These are phyloP conservation scores for Labeo rohita DNA, from an alignment of 2,113 vertebrate genomes.

Conservation along the genomic window DNA sequence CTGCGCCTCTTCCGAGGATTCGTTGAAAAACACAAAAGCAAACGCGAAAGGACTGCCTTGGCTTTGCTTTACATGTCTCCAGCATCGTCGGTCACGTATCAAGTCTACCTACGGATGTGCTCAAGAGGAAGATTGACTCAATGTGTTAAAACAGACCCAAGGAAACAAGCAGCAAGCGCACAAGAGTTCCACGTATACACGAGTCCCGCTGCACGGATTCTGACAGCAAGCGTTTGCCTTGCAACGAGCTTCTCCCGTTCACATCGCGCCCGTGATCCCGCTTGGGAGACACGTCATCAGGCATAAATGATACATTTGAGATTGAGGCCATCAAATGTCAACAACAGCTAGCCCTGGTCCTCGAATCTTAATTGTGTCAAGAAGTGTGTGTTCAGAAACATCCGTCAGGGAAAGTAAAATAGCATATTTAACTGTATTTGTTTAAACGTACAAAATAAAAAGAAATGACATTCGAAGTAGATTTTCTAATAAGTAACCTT, in stretches of 20 bases:
- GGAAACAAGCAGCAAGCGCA: conserved; percentile 34
- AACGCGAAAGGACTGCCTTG: background rate
- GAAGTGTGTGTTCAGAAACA: background rate
- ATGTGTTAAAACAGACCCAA: conserved; percentile 27
- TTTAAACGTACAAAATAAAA: background rate
- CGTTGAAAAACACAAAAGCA: background rate
- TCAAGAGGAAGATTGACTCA: background rate
- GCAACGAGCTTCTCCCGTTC: background rate
- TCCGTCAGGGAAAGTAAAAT: background rate
- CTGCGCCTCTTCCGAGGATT: background rate
- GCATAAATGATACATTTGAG: background rate
- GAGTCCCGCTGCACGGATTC: background rate
- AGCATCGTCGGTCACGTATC: conserved; percentile 13
- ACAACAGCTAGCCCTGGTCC: background rate
- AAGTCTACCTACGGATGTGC: background rate
- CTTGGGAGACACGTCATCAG: conserved; percentile 32
- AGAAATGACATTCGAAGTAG: background rate
- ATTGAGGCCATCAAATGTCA: background rate
- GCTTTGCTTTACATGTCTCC: background rate
- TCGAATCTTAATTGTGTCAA: background rate
- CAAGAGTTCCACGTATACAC: conserved; percentile 30
- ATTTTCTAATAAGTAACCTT: no score
- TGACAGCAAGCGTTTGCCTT: background rate
- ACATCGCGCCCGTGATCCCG: background rate
- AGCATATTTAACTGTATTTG: background rate